A percentile compares a stretch with the other conserved stretches of the same genome.
Evolutionary conservation across 2,888 invertebrate species (phyloP).

Genomic region (Phorcus lineatus): DNA sequence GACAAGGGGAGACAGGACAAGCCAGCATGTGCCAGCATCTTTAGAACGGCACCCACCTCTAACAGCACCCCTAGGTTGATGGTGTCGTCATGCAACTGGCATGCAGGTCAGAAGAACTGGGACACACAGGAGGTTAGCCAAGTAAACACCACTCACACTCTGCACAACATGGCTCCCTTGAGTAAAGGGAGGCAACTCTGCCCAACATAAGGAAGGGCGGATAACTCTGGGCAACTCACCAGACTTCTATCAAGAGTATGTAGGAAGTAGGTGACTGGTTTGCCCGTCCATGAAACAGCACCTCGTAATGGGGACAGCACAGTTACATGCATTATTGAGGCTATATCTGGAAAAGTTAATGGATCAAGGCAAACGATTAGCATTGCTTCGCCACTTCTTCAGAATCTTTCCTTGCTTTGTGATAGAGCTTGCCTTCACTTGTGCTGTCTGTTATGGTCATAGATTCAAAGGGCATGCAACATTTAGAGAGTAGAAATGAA

Average conservation of each 20-base stretch:
- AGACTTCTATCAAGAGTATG: constrained; percentile 95
- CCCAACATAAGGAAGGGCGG: constrained; percentile 23
- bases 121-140: constrained; percentile 18
- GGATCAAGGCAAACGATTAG: constrained; percentile 15
- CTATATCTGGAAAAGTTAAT: constrained; percentile 83
- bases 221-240: constrained; percentile 61
- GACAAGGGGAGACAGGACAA: not conserved
- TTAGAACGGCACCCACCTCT: not conserved
- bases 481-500: too few species aligned
- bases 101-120: constrained; percentile 13
- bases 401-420: too few species aligned
- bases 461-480: too few species aligned
- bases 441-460: too few species aligned
- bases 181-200: constrained; percentile 43
- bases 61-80: not conserved
- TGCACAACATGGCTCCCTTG: constrained; percentile 18
- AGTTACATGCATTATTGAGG: constrained; percentile 97
- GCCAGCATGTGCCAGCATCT: not conserved
- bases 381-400: not conserved
- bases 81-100: constrained; percentile 14
- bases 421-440: too few species aligned
- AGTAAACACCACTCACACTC: constrained; percentile 17
- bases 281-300: constrained; percentile 99
- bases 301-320: constrained; percentile 97
- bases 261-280: constrained; percentile 97